These are phyloP conservation scores for Himalopsyche tibetana DNA, from an alignment of 2,888 invertebrate species.

Conservation along the genomic window DNA sequence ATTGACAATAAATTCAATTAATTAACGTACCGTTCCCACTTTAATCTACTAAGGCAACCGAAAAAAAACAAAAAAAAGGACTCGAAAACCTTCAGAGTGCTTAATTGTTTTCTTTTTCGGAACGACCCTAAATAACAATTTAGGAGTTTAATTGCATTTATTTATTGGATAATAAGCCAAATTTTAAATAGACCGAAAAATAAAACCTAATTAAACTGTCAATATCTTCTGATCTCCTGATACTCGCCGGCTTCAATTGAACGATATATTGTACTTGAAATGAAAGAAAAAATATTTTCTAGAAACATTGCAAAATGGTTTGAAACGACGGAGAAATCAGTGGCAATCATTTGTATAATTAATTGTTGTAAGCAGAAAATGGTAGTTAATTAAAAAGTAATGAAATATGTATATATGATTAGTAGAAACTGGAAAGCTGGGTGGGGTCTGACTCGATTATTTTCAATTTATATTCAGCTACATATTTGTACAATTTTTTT, in stretches of 20 bases:
- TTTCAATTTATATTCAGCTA: no score
- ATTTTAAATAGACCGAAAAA: conserved; percentile 36
- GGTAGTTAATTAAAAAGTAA: no score
- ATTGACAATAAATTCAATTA: conserved; percentile 65
- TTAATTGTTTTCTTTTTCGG: conserved; percentile 57
- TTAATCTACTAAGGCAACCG: conserved; percentile 53
- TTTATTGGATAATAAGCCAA: conserved; percentile 52
- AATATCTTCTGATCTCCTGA: conserved; percentile 11
- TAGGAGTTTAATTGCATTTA: conserved; percentile 52
- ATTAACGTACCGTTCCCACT: conserved; percentile 58
- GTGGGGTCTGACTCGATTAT: no score
- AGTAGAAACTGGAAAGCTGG: no score
- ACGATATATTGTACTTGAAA: neutral
- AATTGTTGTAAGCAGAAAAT: no score
- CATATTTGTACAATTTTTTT: no score
- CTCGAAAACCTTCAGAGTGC: conserved; percentile 46
- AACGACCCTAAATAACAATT: conserved; percentile 33
- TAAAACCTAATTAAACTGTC: neutral
- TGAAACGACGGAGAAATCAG: no score
- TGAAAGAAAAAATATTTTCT: no score
- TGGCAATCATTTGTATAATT: no score
- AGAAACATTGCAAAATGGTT: no score
- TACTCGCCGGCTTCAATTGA: conserved; percentile 4
- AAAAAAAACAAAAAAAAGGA: conserved; percentile 41
- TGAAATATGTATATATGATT: no score